Base-by-base conservation (phyloP, 1,140 invertebrate genomes). In the Cotesia typhae region DNA sequence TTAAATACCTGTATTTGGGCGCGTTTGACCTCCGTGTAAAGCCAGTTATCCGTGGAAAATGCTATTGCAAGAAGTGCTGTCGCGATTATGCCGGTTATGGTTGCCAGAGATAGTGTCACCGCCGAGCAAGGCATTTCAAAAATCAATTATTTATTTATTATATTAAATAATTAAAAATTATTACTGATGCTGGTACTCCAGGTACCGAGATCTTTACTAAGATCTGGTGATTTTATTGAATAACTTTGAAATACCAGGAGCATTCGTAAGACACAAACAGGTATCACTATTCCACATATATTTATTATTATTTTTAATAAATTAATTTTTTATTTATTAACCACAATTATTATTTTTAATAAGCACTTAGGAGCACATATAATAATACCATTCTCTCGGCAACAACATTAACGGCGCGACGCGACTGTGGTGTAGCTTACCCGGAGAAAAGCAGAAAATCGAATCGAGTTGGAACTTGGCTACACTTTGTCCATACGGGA, bases 11-110 rank as follows among this genome's bases (percentile, higher is more conserved):
- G 91, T 80, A 96, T 95, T 84, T 92, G 91, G 75, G 91, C 92
- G 77, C 95, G 89, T 85, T 95, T 94, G 73, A 98, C 95, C 88
- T 96, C 94, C 78, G 95, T 94, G 85, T 94, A 94, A 77, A 96
- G 89, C 96, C 96, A 97, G 88, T 97, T 97, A 88, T 98, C 96
- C 82, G 96, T 97, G 79, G 94, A 94, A 87, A 98, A 97, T 76
- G 95, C 94, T 83, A 97, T 97, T 72, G 94, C 92, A 80, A 98
- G 89, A 78, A 97, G 89, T 64, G 95, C 94, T 79, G 95, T 95
- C 76, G 95, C 94, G 78, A 97, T 93, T 81, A 97, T 96, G 79
- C 95, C 95, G 81, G 94, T 93, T 87, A 98, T 96, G 80, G 96
- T 97, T 74, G 95, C 96, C 87, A 97, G 91, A 83, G 95, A 96